Percentiles rank a stretch among this genome's conserved stretches.
Conservation (phyloP, 2,888 invertebrate species). For the Chrysolina americana region DNA sequence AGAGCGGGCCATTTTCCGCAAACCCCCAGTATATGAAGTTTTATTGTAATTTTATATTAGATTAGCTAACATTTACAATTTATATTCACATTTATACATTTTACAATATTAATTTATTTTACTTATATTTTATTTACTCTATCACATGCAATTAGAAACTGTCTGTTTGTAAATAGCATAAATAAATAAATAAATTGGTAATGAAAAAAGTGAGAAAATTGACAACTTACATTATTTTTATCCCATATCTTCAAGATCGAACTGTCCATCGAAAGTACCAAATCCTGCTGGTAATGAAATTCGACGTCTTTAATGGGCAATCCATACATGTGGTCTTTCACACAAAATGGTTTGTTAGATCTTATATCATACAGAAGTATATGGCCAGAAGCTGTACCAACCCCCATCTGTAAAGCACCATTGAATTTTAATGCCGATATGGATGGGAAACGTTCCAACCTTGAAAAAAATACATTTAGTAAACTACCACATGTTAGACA, state of each 20-base stretch:
- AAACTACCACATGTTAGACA: slow-evolving; percentile 10
- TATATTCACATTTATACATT: no score
- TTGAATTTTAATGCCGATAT: slow-evolving; percentile 86
- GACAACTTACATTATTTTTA: slow-evolving; percentile 78
- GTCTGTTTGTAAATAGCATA: no score
- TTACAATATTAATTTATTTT: no score
- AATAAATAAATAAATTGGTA: neutral
- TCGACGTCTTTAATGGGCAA: slow-evolving; percentile 90
- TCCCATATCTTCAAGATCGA: slow-evolving; percentile 94
- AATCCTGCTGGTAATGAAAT: slow-evolving; percentile 85
- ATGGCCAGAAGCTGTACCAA: slow-evolving; percentile 96
- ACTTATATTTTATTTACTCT: no score
- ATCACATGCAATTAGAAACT: no score
- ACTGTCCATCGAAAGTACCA: slow-evolving; percentile 91
- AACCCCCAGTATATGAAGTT: no score
- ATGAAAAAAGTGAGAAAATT: neutral
- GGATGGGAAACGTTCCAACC: slow-evolving; percentile 78
- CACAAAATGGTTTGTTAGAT: slow-evolving; percentile 86
- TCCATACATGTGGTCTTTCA: slow-evolving; percentile 97
- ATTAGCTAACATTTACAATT: no score
- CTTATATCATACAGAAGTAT: slow-evolving; percentile 95
- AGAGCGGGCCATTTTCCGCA: no score
- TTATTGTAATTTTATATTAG: no score
- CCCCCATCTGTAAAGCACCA: slow-evolving; percentile 84
- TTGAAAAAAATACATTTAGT: slow-evolving; percentile 64